phyloP scores from a whole-genome alignment of 2,888 invertebrate species.

The Crossocerus cetratus region DNA sequence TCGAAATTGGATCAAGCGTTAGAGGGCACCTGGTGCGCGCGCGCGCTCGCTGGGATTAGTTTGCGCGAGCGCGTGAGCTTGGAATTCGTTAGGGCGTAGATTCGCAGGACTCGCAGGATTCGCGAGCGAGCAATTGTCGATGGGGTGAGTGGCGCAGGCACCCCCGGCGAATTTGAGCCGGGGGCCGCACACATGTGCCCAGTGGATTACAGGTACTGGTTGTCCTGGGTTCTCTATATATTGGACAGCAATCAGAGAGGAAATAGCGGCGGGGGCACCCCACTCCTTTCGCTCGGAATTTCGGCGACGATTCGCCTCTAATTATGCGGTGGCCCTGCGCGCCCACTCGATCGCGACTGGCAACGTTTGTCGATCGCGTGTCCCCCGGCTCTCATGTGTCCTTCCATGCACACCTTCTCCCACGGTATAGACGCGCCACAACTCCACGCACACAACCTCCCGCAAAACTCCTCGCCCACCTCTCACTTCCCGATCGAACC shows the following conservation, averaged over 20 bases:
- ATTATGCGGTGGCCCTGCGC: slow-evolving; percentile 43
- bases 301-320: slow-evolving; percentile 49
- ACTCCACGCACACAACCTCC: too few relatives aligned
- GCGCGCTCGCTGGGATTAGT: slow-evolving; percentile 48
- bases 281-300: slow-evolving; percentile 40
- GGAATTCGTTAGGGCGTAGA: slow-evolving; percentile 48
- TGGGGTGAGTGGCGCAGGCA: too few relatives aligned
- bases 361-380: slow-evolving; percentile 25
- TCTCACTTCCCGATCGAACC: too few relatives aligned
- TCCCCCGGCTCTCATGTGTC: too few relatives aligned
- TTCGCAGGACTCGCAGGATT: too few relatives aligned
- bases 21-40: not conserved
- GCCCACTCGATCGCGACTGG: slow-evolving; percentile 30
- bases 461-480: too few relatives aligned
- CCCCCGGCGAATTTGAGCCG: too few relatives aligned
- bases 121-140: too few relatives aligned
- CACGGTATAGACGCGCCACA: not conserved
- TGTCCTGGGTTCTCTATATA: slow-evolving; percentile 24
- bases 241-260: slow-evolving; percentile 53
- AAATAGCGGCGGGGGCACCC: slow-evolving; percentile 44
- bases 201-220: slow-evolving; percentile 29
- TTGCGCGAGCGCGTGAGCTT: slow-evolving; percentile 48
- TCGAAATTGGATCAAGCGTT: too few relatives aligned
- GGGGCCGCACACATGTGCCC: slow-evolving; percentile 21
- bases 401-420: not conserved